Conservation (phyloP, 2,797 vertebrate species). For the Sciurus carolinensis region DNA sequence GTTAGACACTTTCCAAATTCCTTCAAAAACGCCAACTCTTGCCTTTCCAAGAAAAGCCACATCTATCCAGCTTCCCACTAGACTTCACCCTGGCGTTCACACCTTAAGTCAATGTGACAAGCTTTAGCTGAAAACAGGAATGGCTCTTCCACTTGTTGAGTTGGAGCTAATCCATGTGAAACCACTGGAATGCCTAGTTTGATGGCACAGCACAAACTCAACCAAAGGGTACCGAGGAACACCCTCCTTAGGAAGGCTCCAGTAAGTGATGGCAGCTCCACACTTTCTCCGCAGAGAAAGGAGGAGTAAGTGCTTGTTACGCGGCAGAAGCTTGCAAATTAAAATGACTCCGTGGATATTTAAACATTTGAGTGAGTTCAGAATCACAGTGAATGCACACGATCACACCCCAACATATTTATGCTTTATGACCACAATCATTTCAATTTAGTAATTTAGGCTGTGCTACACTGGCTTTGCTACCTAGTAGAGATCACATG, state of each 20-base stretch:
- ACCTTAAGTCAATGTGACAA: not conserved
- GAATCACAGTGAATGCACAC: not conserved
- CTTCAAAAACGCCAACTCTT: not conserved
- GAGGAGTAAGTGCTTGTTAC: not conserved
- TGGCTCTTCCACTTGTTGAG: not conserved
- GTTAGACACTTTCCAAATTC: not conserved
- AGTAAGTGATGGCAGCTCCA: not conserved
- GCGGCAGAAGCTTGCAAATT: not conserved
- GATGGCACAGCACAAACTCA: not conserved
- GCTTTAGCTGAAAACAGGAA: conserved; percentile 12
- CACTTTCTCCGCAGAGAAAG: not conserved
- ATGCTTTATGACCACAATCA: not conserved
- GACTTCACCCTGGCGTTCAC: not conserved
- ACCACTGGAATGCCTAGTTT: not conserved
- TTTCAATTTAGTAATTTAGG: not conserved
- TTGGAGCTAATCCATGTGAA: not conserved
- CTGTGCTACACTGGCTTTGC: not conserved
- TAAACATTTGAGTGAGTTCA: conserved; percentile 40
- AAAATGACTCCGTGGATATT: conserved; percentile 12
- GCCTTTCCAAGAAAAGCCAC: conserved; percentile 34
- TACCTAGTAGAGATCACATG: not conserved
- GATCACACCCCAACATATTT: not conserved
- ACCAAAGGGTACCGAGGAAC: not conserved
- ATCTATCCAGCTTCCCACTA: not conserved
- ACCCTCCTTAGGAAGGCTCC: not conserved